Percentiles rank a stretch among this genome's conserved stretches.
Conservation (phyloP, 2,888 invertebrate species). For the Tetragonula carbonaria region DNA sequence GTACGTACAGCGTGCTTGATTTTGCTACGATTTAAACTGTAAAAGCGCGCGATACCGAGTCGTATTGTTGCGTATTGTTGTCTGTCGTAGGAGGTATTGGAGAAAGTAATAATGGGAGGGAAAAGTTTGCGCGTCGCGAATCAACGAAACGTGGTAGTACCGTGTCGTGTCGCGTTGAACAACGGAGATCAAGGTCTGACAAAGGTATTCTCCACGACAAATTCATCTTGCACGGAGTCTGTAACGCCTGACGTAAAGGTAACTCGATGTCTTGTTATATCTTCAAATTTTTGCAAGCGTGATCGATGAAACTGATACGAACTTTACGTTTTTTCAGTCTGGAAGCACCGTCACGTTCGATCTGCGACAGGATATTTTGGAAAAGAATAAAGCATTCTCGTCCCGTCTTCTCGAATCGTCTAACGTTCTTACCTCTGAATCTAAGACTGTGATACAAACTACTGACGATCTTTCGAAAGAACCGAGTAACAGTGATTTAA, state of each 20-base stretch:
- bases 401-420: conserved; percentile 78
- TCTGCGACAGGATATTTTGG: conserved; percentile 77
- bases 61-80: neutral
- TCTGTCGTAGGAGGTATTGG: conserved; percentile 78
- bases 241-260: conserved; percentile 71
- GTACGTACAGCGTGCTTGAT: conserved; percentile 57
- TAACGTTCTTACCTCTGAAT: conserved; percentile 73
- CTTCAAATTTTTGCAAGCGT: neutral
- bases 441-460: conserved; percentile 71
- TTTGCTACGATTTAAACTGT: neutral
- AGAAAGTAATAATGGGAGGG: conserved; percentile 81
- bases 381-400: conserved; percentile 76
- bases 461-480: conserved; percentile 55
- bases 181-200: conserved; percentile 75
- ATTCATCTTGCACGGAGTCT: conserved; percentile 68
- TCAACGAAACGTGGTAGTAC: conserved; percentile 73
- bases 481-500: conserved; percentile 53
- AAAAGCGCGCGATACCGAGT: neutral
- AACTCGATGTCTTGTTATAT: conserved; percentile 1
- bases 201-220: conserved; percentile 60
- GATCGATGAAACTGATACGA: neutral
- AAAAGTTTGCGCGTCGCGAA: conserved; percentile 76
- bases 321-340: conserved; percentile 66
- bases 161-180: conserved; percentile 72
- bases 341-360: conserved; percentile 79